Conservation (phyloP, 1,140 invertebrate species). For the Phocides pigmalion region DNA sequence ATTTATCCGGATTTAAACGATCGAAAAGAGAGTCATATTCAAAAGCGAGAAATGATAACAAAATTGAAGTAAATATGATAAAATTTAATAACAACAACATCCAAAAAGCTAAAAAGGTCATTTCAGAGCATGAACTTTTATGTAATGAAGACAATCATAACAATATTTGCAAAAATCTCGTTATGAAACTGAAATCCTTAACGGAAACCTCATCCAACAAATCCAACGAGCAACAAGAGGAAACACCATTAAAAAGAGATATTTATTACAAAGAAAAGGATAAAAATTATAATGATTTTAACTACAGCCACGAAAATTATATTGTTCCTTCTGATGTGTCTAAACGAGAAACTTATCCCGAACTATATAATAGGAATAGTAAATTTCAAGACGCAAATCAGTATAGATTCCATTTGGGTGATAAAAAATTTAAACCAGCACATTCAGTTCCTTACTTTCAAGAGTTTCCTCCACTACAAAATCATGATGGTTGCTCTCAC, state of each 20-base stretch:
- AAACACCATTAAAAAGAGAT: constrained; percentile 23
- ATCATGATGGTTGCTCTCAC: constrained; percentile 13
- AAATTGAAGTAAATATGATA: constrained; percentile 15
- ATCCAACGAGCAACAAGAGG: constrained; percentile 32
- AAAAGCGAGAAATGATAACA: constrained; percentile 9
- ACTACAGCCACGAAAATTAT: constrained; percentile 22
- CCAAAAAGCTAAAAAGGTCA: constrained; percentile 58
- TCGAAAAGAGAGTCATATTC: constrained; percentile 28
- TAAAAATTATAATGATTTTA: constrained; percentile 27
- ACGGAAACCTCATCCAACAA: constrained; percentile 38
- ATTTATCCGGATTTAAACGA: constrained; percentile 9
- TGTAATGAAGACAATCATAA: constrained; percentile 55
- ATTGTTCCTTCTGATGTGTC: constrained; percentile 37
- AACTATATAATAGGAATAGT: background rate
- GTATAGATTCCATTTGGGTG: constrained; percentile 8
- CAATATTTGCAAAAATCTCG: constrained; percentile 58
- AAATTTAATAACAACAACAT: constrained; percentile 51
- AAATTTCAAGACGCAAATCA: constrained; percentile 14
- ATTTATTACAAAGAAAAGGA: constrained; percentile 15
- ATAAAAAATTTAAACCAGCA: constrained; percentile 12
- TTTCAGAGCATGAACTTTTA: constrained; percentile 54
- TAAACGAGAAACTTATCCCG: constrained; percentile 43
- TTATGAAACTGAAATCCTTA: constrained; percentile 54
- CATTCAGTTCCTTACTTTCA: background rate
- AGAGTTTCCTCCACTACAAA: background rate